phyloP scores from a whole-genome alignment of 2,113 vertebrate genomes.

The Sigmodon hispidus region DNA sequence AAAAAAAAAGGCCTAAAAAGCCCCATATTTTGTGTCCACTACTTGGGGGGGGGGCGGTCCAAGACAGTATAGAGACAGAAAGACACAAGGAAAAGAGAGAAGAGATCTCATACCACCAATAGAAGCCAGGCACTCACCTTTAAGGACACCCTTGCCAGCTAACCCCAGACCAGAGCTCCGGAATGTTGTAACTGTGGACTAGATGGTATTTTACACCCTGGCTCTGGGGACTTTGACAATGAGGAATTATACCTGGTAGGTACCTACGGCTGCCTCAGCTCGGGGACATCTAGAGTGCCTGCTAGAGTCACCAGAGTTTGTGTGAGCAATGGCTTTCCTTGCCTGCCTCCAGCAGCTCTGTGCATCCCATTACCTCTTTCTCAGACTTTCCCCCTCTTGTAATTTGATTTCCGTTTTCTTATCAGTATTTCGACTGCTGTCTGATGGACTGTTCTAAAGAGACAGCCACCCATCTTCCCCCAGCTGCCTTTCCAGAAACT shows the following conservation, averaged over 20 bases:
- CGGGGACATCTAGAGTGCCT: slow-evolving; percentile 67
- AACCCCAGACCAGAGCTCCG: slow-evolving; percentile 45
- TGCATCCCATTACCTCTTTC: slow-evolving; percentile 71
- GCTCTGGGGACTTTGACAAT: slow-evolving; percentile 26
- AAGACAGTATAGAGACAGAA: not conserved
- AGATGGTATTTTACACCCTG: not conserved
- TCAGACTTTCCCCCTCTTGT: slow-evolving; percentile 73
- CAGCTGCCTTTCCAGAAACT: slow-evolving; percentile 56
- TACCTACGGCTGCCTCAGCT: slow-evolving; percentile 71
- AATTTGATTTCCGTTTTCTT: slow-evolving; percentile 85
- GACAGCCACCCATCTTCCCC: slow-evolving; percentile 71
- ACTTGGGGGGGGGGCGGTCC: too few relatives aligned
- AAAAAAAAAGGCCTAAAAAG: not conserved
- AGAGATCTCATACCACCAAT: accelerated
- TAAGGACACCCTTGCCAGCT: slow-evolving; percentile 59
- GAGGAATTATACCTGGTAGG: slow-evolving; percentile 49
- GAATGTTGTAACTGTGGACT: not conserved
- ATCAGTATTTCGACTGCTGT: slow-evolving; percentile 85
- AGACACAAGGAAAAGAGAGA: accelerated
- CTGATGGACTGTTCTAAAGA: slow-evolving; percentile 76
- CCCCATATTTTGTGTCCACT: accelerated
- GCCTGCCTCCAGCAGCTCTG: slow-evolving; percentile 38
- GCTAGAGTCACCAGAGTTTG: slow-evolving; percentile 64
- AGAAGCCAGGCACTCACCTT: slow-evolving; percentile 79
- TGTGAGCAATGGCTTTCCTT: not conserved